A percentile compares a stretch with the other conserved stretches of the same genome.
These are phyloP conservation scores for Harpagus bidentatus DNA, from an alignment of 2,113 vertebrate species.

Conservation along the genomic window DNA sequence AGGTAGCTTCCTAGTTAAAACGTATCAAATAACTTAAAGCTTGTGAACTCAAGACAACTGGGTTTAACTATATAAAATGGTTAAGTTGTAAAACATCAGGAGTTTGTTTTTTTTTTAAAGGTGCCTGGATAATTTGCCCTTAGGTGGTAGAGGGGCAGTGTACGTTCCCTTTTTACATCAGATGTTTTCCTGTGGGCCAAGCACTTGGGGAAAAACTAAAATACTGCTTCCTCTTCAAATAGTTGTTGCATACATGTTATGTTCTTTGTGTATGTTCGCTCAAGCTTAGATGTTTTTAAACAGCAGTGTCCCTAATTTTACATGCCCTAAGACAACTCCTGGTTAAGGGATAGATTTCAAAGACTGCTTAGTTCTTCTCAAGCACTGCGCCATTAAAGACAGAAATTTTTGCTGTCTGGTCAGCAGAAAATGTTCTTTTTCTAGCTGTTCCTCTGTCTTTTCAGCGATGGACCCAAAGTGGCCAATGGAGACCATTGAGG, in stretches of 20 bases:
- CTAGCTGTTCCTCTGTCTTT: not conserved
- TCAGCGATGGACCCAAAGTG: accelerated
- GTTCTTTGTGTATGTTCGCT: not conserved
- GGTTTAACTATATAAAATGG: not conserved
- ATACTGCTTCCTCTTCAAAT: not conserved
- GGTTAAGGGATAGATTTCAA: not conserved
- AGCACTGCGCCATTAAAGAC: not conserved
- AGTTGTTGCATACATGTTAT: not conserved
- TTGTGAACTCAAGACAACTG: not conserved
- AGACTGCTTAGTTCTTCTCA: not conserved
- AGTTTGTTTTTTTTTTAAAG: not conserved
- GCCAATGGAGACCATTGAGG: accelerated
- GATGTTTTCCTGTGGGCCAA: not conserved
- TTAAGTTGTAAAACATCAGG: not conserved
- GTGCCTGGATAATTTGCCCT: not conserved
- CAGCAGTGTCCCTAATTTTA: not conserved
- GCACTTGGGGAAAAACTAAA: not conserved
- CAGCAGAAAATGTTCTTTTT: not conserved
- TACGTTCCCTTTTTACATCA: not conserved
- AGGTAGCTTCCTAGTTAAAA: conserved; percentile 19
- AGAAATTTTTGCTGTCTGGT: not conserved
- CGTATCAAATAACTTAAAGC: not conserved
- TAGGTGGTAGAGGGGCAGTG: not conserved
- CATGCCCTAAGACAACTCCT: not conserved
- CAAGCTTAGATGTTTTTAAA: not conserved